Base-by-base conservation (phyloP, 2,113 vertebrate genomes). In the Ardeotis arabs region DNA sequence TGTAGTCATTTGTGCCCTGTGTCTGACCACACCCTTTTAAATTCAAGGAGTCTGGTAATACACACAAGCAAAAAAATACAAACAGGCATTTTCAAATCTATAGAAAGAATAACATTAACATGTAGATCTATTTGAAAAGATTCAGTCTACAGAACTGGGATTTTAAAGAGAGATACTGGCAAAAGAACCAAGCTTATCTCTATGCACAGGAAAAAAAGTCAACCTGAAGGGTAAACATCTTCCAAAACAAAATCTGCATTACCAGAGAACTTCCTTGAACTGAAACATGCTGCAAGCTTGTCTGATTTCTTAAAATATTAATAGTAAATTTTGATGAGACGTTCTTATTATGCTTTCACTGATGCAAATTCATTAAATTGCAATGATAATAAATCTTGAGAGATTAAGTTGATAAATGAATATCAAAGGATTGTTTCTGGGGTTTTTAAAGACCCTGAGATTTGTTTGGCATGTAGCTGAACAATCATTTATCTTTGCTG, bases 401-500 rank as follows among this genome's bases (percentile, higher is more conserved):
- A 84, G 69, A 82, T 75, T 33, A 64, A 4, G 2, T 68, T 95
- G 75, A 24, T 76, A 90, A 68, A 64, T 78, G 16, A 84, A 58
- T 66, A 82, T 73, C 58, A 95, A 86, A 73, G 41, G 58, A 25
- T 41, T 45, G 35, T 50, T 91, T 75, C 77, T 70, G 70, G 7
- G 5, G 2, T 76, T 88, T 85, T 84, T 68, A 22, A 39, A 73
- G 70, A 73, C n/a, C 58, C 49, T 0, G 0, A 86, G 78, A 89
- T 83, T 44, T 79, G 62, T 80, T 91, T 93, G 84, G 84, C 74
- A 41, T 19, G 89, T 67, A 87, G 87, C 89, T 94, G 92, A 93
- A 47, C 77, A 69, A 50, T 66, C 62, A 49, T 85, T 89, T 89
- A 7, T 96, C 94, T 79, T 78, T 94, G 91, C 95, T 93, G 91